Percentiles rank a stretch among this genome's conserved stretches.
Evolutionary conservation across 2,888 invertebrate genomes (phyloP).

Genomic region (Tipula confusa): DNA sequence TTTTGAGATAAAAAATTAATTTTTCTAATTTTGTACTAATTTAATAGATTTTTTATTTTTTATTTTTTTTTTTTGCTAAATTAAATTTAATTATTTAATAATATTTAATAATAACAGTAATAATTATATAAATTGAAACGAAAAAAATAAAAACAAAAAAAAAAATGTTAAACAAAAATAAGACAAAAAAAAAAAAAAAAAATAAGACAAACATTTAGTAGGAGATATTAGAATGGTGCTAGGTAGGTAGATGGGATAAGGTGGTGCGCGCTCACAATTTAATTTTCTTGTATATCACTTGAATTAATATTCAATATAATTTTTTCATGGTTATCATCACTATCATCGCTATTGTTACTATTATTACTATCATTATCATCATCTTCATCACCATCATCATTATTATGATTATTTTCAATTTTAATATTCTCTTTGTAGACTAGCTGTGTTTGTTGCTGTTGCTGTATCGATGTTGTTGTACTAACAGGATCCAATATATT

Average conservation of each 20-base stretch:
- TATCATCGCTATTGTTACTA: background rate
- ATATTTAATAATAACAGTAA: constrained; percentile 1
- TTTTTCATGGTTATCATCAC: constrained; percentile 28
- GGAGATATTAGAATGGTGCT: background rate
- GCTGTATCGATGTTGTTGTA: background rate
- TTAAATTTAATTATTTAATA: too few species aligned
- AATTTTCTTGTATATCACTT: constrained; percentile 27
- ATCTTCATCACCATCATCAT: background rate
- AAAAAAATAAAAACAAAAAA: background rate
- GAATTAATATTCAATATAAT: constrained; percentile 29
- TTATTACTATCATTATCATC: background rate
- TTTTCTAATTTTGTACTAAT: constrained; percentile 12
- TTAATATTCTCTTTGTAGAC: constrained; percentile 28
- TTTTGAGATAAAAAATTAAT: constrained; percentile 3
- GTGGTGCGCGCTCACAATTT: background rate
- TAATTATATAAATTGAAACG: background rate
- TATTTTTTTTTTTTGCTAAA: too few species aligned
- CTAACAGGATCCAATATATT: constrained; percentile 21
- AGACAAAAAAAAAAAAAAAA: background rate
- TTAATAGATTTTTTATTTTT: background rate
- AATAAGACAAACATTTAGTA: background rate
- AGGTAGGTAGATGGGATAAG: background rate
- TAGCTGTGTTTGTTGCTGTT: constrained; percentile 28
- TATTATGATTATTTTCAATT: background rate
- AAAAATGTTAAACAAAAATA: background rate